Evolutionary conservation across 2,888 invertebrate species (phyloP), one percentile per base, ranked within the genome.

Genomic region (Erebia epiphron): DNA sequence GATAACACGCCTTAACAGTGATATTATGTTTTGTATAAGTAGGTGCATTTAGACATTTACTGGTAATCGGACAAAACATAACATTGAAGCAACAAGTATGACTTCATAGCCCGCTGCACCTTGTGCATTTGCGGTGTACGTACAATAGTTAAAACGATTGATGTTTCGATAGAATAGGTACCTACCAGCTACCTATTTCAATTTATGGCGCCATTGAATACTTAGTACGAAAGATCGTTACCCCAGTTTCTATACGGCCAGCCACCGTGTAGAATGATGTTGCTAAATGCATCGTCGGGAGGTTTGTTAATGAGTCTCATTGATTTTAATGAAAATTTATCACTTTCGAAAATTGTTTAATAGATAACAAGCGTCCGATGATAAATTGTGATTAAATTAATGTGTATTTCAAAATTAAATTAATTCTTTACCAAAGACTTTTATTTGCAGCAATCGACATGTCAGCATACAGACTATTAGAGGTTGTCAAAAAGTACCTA

Each of bases 171-270:
- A 88, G 87, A 84, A 84, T 85, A n/a, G 14, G 16, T 54, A 54
- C 18, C 10, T 54, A 50, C 50, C 14, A 35, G 35, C 35, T n/a
- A 8, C 50, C 50, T 50, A 86, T 83, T 88, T 86, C 86, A 89
- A 91, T 91, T 91, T 90, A 88, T 82, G 79, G 89, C 85, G 83
- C 88, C 90, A 87, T 88, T 89, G 88, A 85, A 81, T 84, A 80
- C 82, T 79, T 80, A 83, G 79, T 83, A 75, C 78, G 78, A 78
- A 78, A 77, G 77, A 81, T 84, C 84, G 86, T 89, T 89, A 89
- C 81, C 88, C 90, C 79, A 88, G 85, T 81, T 90, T 79, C 78
- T 78, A 76, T 63, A 57, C 54, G 54, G 54, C 18, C 54, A 18
- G 18, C 67, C 65, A 57, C 57, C 68, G 63, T 65, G 69, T 67